A percentile compares a stretch with the other conserved stretches of the same genome.
These are phyloP conservation scores for Phenganax subtilis DNA, from an alignment of 92 coral and sea anemone genomes.

Conservation along the genomic window DNA sequence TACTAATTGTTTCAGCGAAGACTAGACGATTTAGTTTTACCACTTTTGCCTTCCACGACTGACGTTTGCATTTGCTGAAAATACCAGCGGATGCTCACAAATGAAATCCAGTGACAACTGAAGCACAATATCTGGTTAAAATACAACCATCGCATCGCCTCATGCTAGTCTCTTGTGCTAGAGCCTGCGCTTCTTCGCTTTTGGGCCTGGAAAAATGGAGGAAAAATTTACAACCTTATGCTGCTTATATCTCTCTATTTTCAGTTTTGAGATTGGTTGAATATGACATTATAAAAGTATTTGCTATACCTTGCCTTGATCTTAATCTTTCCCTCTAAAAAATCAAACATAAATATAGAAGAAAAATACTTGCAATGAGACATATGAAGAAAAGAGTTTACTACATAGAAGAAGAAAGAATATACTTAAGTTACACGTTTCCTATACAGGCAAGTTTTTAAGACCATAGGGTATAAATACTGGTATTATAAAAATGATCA, in stretches of 20 bases:
- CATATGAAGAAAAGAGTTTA: background rate
- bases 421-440: too few relatives aligned
- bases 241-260: background rate
- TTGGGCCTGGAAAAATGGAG: constrained; percentile 20
- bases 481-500: too few relatives aligned
- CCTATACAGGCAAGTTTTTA: too few relatives aligned
- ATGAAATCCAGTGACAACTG: too few relatives aligned
- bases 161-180: background rate
- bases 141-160: background rate
- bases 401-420: background rate
- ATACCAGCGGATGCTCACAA: too few relatives aligned
- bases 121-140: too few relatives aligned
- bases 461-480: too few relatives aligned
- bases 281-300: background rate
- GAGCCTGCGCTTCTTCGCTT: constrained; percentile 32
- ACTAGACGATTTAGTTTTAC: too few relatives aligned
- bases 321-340: constrained; percentile 73
- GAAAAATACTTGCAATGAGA: background rate
- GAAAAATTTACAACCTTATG: too few relatives aligned
- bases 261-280: background rate
- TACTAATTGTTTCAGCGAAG: too few relatives aligned
- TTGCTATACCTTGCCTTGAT: constrained; percentile 64
- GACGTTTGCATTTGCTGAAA: too few relatives aligned
- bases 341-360: background rate
- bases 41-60: too few relatives aligned